These are phyloP conservation scores for Brachylomia viminalis DNA, from an alignment of 2,888 invertebrate species.

Conservation along the genomic window DNA sequence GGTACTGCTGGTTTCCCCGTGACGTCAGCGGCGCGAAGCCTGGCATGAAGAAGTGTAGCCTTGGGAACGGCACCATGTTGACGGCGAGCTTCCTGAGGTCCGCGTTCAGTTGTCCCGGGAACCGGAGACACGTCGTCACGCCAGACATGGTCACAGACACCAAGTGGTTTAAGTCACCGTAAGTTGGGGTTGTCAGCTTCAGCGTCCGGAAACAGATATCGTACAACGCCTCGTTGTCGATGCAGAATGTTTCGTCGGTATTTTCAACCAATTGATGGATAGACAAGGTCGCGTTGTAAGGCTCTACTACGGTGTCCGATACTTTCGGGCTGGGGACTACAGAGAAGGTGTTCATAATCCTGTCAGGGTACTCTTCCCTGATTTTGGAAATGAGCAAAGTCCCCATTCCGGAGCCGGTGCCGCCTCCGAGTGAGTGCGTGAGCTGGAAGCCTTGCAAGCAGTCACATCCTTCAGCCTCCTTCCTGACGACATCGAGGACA, in stretches of 20 bases:
- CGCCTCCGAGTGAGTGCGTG: constrained; percentile 93
- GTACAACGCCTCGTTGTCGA: constrained; percentile 94
- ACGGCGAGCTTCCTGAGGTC: constrained; percentile 91
- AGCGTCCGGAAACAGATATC: constrained; percentile 95
- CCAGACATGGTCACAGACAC: constrained; percentile 87
- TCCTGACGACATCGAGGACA: constrained; percentile 89
- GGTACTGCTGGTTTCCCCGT: constrained; percentile 96
- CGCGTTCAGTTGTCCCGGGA: constrained; percentile 91
- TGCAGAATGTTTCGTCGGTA: constrained; percentile 92
- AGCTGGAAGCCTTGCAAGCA: constrained; percentile 92
- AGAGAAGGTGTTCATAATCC: constrained; percentile 93
- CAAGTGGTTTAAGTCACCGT: constrained; percentile 93
- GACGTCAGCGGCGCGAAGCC: constrained; percentile 93
- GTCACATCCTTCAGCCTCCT: constrained; percentile 92
- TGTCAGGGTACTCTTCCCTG: constrained; percentile 93
- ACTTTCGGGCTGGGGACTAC: constrained; percentile 94
- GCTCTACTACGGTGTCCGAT: constrained; percentile 92
- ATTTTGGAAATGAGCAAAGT: constrained; percentile 93
- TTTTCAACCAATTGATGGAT: constrained; percentile 93
- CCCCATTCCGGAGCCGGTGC: constrained; percentile 94
- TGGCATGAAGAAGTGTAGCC: constrained; percentile 90
- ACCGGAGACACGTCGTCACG: constrained; percentile 85
- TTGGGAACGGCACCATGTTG: constrained; percentile 93
- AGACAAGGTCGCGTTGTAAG: constrained; percentile 93
- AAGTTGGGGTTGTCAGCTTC: constrained; percentile 94